These are phyloP conservation scores for Sciurus niger DNA, from an alignment of 2,113 vertebrate species.

Conservation along the genomic window DNA sequence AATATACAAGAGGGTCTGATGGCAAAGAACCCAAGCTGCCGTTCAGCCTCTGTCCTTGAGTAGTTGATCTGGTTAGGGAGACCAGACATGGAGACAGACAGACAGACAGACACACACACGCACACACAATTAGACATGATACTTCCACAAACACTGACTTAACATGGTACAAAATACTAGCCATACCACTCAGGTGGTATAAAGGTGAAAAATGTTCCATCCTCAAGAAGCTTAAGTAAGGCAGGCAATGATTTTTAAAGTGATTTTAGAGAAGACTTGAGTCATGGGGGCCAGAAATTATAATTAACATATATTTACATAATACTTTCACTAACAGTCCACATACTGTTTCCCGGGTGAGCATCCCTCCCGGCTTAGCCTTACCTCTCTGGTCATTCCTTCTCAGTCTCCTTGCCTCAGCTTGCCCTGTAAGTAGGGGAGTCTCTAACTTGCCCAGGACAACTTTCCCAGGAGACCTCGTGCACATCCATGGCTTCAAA, in stretches of 20 bases:
- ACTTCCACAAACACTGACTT: background rate
- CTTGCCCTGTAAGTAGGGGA: background rate
- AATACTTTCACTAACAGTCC: background rate
- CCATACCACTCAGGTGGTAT: background rate
- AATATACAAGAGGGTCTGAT: background rate
- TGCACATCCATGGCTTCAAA: background rate
- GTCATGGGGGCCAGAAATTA: background rate
- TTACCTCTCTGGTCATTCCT: background rate
- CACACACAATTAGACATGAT: background rate
- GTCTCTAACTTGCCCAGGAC: background rate
- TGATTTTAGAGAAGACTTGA: background rate
- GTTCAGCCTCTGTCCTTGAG: background rate
- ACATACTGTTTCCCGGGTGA: background rate
- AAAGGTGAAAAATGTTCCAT: background rate
- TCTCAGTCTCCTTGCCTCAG: background rate
- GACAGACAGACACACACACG: background rate
- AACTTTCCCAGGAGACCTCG: background rate
- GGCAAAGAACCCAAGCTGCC: background rate
- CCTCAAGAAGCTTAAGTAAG: background rate
- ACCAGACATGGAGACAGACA: background rate
- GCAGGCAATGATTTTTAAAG: background rate
- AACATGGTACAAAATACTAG: background rate
- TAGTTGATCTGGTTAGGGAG: background rate
- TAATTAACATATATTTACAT: background rate
- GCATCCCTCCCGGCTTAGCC: background rate